These are phyloP conservation scores for Gymnoscopelus braueri DNA, from an alignment of 2,797 vertebrate species.

Conservation along the genomic window DNA sequence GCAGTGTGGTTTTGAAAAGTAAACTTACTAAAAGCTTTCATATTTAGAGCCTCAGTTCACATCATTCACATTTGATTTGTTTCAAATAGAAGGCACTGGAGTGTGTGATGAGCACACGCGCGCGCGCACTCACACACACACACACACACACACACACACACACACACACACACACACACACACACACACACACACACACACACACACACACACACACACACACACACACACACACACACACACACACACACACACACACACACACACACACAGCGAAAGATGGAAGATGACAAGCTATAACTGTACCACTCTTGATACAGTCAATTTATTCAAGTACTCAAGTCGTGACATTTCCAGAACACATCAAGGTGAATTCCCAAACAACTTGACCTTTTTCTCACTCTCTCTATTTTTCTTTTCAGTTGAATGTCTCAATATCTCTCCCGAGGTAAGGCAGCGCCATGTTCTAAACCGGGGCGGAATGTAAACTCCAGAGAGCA, in stretches of 20 bases:
- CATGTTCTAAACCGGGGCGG: slow-evolving; percentile 51
- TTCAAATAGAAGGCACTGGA: slow-evolving; percentile 16
- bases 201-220: not conserved
- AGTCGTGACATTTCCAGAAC: slow-evolving; percentile 44
- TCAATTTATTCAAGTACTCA: slow-evolving; percentile 35
- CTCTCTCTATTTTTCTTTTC: slow-evolving; percentile 14
- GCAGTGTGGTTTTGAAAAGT: not conserved
- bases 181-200: slow-evolving; percentile 14
- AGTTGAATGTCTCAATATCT: slow-evolving; percentile 49
- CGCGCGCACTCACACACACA: not conserved
- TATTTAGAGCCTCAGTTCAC: slow-evolving; percentile 36
- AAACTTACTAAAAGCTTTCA: slow-evolving; percentile 19
- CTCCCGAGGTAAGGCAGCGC: slow-evolving; percentile 51
- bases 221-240: slow-evolving; percentile 7
- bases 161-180: not conserved
- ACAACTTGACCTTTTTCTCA: slow-evolving; percentile 36
- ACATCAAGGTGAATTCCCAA: slow-evolving; percentile 51
- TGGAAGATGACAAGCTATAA: slow-evolving; percentile 17
- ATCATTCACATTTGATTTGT: slow-evolving; percentile 23
- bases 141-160: not conserved
- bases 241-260: slow-evolving; percentile 13
- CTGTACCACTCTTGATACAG: slow-evolving; percentile 18
- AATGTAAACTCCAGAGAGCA: slow-evolving; percentile 64
- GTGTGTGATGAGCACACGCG: slow-evolving; percentile 31
- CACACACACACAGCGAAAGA: slow-evolving; percentile 25